These are phyloP conservation scores for Etheostoma perlongum DNA, from an alignment of 2,797 vertebrate genomes.

Conservation along the genomic window DNA sequence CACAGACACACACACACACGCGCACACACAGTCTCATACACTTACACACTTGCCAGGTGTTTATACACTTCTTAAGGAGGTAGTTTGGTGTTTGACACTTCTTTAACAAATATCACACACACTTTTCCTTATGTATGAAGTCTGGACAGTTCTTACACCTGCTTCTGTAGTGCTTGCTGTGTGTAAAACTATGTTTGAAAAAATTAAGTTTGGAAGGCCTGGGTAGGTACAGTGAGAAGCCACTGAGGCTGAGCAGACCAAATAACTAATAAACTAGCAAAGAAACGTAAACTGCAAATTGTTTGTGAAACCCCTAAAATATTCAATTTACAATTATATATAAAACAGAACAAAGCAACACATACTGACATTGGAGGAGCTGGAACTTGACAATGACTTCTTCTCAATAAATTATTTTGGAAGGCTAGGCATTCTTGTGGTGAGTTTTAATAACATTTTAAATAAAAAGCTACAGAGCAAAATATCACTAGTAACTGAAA, in stretches of 20 bases:
- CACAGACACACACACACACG: background rate
- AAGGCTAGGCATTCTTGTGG: background rate
- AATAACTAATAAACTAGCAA: background rate
- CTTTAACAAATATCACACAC: slow-evolving; percentile 44
- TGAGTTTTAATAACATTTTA: background rate
- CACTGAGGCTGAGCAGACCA: background rate
- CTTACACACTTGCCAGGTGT: slow-evolving; percentile 58
- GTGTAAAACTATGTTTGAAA: background rate
- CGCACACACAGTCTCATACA: background rate
- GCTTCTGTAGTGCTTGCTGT: slow-evolving; percentile 13
- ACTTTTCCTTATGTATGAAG: background rate
- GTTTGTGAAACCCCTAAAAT: background rate
- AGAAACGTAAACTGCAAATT: background rate
- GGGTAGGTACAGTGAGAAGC: background rate
- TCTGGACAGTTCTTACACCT: slow-evolving; percentile 25
- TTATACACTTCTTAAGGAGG: slow-evolving; percentile 45
- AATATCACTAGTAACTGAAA: too few relatives aligned
- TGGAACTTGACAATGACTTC: background rate
- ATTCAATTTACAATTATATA: background rate
- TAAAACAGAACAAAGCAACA: background rate
- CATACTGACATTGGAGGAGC: background rate
- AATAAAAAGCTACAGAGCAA: too few relatives aligned
- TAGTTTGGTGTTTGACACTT: slow-evolving; percentile 61
- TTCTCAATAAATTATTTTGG: background rate
- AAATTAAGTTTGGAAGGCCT: background rate